A percentile compares a stretch with the other conserved stretches of the same genome.
Evolutionary conservation across 2,797 vertebrate species (phyloP).

Genomic region (Hoplostethus mediterraneus): DNA sequence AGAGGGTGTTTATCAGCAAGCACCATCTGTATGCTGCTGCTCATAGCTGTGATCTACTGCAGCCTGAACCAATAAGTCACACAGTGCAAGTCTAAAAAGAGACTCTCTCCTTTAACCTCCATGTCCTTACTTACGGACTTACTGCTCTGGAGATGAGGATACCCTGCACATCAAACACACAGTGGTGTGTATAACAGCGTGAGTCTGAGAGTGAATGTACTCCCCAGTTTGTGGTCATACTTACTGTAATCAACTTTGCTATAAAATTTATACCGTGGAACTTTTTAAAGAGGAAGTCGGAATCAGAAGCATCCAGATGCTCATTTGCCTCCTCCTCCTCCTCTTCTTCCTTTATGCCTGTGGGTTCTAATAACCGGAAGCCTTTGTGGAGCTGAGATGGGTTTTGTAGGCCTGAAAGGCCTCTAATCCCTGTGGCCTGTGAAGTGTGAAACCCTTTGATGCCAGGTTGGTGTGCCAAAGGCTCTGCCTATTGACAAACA

Average conservation of each 20-base stretch:
- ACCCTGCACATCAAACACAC: constrained; percentile 73
- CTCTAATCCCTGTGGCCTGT: constrained; percentile 88
- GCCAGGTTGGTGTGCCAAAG: constrained; percentile 84
- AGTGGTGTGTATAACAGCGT: constrained; percentile 45
- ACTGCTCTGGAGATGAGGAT: constrained; percentile 62
- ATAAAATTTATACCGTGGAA: constrained; percentile 75
- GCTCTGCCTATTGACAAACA: constrained; percentile 87
- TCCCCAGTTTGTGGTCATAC: constrained; percentile 64
- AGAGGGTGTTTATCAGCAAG: constrained; percentile 75
- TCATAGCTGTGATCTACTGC: constrained; percentile 77
- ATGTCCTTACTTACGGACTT: constrained; percentile 73
- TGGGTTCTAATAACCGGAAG: constrained; percentile 85
- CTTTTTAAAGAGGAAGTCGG: constrained; percentile 73
- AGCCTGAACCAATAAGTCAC: constrained; percentile 81
- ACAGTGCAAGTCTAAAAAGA: constrained; percentile 69
- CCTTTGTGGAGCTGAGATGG: constrained; percentile 85
- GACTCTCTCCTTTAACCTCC: constrained; percentile 75
- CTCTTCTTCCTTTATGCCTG: constrained; percentile 76
- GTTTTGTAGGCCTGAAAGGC: constrained; percentile 85
- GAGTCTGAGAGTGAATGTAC: constrained; percentile 63
- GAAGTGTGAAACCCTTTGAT: constrained; percentile 90
- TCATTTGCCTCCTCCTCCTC: constrained; percentile 77
- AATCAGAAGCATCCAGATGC: constrained; percentile 82
- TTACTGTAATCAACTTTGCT: constrained; percentile 80
- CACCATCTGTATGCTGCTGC: constrained; percentile 82